phyloP scores from a whole-genome alignment of 2,888 invertebrate species.

The Oeneis ivallda region DNA sequence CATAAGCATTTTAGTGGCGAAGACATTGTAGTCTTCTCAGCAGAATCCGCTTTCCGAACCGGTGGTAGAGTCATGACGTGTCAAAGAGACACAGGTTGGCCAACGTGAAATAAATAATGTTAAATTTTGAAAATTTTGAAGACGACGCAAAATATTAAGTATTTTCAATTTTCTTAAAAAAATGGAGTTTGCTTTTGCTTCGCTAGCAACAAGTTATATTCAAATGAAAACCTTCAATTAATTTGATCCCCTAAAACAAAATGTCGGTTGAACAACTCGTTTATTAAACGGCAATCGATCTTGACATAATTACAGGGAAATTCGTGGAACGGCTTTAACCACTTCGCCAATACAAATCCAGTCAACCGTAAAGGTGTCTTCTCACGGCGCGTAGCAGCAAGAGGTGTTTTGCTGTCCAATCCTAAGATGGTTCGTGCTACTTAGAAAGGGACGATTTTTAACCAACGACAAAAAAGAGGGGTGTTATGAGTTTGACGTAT shows the following conservation, averaged over 20 bases:
- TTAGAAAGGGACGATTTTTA: background rate
- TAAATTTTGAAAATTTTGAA: too few species aligned
- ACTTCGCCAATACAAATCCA: slow-evolving; percentile 16
- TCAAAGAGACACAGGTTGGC: too few species aligned
- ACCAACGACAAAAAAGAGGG: too few species aligned
- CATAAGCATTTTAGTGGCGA: too few species aligned
- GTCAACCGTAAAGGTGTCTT: background rate
- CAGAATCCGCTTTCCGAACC: too few species aligned
- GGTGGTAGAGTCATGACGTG: too few species aligned
- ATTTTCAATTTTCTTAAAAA: too few species aligned
- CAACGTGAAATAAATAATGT: too few species aligned
- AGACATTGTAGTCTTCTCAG: too few species aligned
- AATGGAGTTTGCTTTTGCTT: too few species aligned
- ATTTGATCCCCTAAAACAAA: slow-evolving; percentile 13
- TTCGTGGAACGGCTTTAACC: slow-evolving; percentile 19
- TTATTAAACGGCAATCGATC: slow-evolving; percentile 19
- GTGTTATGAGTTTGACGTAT: too few species aligned
- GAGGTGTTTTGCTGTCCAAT: background rate
- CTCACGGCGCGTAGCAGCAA: background rate
- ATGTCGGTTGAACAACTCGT: slow-evolving; percentile 19
- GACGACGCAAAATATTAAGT: too few species aligned
- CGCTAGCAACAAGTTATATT: background rate
- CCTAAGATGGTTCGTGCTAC: background rate
- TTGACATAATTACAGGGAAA: slow-evolving; percentile 24
- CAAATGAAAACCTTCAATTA: slow-evolving; percentile 7